Conservation (phyloP, 2,797 vertebrate genomes). For the Leptatherina wallacei region DNA sequence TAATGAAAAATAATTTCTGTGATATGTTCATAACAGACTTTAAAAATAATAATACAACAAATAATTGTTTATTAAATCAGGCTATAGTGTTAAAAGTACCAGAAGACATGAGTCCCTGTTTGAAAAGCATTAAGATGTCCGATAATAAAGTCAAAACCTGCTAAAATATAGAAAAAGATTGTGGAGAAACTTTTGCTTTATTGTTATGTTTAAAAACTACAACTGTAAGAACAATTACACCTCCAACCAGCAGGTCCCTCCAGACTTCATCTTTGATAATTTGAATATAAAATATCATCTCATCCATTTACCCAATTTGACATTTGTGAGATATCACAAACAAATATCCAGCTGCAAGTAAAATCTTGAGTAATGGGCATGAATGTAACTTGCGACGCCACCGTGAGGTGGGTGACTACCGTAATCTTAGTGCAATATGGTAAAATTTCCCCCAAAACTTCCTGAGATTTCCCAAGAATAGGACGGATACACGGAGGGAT, state of each 20-base stretch:
- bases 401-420: neutral
- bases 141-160: neutral
- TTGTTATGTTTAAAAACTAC: neutral
- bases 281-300: neutral
- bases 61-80: conserved; percentile 27
- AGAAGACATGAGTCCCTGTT: conserved; percentile 17
- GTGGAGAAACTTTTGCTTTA: neutral
- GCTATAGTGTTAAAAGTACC: conserved; percentile 60
- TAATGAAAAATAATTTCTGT: conserved; percentile 30
- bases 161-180: neutral
- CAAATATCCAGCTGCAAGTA: neutral
- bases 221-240: neutral
- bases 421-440: neutral
- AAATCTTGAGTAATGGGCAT: neutral
- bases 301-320: neutral
- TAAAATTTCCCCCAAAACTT: neutral
- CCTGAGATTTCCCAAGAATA: neutral
- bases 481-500: neutral
- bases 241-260: neutral
- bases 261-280: neutral
- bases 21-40: conserved; percentile 39
- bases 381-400: neutral
- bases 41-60: conserved; percentile 16
- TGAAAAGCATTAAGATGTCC: neutral
- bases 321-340: neutral